Conservation (phyloP, 2,888 invertebrate species). For the Cerceris ruficornis region DNA sequence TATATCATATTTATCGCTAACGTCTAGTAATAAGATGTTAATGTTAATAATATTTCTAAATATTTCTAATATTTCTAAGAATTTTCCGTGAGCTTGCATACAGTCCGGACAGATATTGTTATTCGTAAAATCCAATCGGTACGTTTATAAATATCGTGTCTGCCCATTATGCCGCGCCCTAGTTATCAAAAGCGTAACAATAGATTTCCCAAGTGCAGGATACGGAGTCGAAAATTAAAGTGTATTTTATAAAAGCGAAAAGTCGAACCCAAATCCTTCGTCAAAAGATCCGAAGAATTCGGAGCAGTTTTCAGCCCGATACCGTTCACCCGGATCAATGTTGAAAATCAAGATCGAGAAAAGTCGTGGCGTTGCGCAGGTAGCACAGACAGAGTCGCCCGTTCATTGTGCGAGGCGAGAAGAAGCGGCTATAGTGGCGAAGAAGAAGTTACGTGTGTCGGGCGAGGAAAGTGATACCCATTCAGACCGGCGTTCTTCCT, state of each 20-base stretch:
- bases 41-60: no score
- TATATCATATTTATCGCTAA: no score
- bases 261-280: constrained; percentile 7
- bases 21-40: no score
- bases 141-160: no score
- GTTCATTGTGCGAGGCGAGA: constrained; percentile 56
- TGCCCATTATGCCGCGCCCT: no score
- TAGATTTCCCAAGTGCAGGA: no score
- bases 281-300: constrained; percentile 26
- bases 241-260: not conserved
- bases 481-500: constrained; percentile 66
- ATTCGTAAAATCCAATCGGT: no score
- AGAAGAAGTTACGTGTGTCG: constrained; percentile 65
- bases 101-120: no score
- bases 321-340: constrained; percentile 47
- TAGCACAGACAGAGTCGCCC: constrained; percentile 53
- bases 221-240: not conserved
- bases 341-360: constrained; percentile 71
- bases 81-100: no score
- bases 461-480: constrained; percentile 75
- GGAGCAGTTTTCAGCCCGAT: constrained; percentile 38
- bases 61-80: no score
- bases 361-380: constrained; percentile 68
- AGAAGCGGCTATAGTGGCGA: constrained; percentile 25
- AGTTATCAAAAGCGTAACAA: no score